A percentile compares a stretch with the other conserved stretches of the same genome.
Conservation (phyloP, 30 jellyfish, hydroid and myxozoan species). For the Turritopsis dohrnii region DNA sequence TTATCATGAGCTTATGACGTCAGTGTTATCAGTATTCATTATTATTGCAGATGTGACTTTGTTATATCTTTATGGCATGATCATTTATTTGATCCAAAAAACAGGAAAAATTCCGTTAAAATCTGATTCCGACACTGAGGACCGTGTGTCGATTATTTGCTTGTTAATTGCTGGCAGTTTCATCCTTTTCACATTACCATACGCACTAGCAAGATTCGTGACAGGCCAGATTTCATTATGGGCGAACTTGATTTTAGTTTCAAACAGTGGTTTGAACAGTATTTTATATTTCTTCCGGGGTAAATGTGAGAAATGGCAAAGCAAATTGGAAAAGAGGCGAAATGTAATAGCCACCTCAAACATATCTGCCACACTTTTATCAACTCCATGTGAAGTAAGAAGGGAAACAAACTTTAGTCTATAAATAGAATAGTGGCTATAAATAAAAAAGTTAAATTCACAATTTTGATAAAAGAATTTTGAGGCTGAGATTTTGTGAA, state of each 20-base stretch:
- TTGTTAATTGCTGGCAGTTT: constrained; percentile 8
- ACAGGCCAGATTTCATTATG: neutral
- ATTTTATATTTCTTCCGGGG: constrained; percentile 30
- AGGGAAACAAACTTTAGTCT: neutral
- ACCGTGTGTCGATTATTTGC: constrained; percentile 14
- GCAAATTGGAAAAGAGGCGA: neutral
- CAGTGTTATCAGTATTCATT: neutral
- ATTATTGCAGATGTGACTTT: constrained; percentile 3
- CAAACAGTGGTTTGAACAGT: constrained; percentile 25
- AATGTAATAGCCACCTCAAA: neutral
- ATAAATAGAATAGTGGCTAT: no score
- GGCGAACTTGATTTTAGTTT: constrained; percentile 17
- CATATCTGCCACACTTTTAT: neutral
- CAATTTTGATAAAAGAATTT: no score
- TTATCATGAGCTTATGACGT: neutral
- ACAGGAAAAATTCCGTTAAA: neutral
- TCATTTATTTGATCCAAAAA: neutral
- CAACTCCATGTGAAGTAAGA: neutral
- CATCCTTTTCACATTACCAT: constrained; percentile 17
- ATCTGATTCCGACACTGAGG: neutral
- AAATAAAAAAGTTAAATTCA: no score
- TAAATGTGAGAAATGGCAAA: neutral
- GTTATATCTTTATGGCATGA: neutral
- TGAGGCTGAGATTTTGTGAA: no score
- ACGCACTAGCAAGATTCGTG: neutral